Base-by-base conservation (phyloP, 2,888 invertebrate species). In the Linnaemya tessellans region DNA sequence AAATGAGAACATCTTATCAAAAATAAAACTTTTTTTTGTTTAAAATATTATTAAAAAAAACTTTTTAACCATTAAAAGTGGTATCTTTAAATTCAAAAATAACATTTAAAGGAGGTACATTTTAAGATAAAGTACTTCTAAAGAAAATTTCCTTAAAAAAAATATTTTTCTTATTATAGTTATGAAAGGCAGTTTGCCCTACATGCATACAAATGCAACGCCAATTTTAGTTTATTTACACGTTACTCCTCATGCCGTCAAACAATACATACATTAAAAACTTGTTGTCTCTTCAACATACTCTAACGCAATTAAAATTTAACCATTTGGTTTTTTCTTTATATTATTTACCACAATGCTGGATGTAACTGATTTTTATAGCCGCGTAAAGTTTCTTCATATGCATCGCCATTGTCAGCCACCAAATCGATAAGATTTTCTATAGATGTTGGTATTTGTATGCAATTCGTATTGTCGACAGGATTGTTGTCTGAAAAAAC, bases 361-460 rank as follows among this genome's bases (percentile, higher is more conserved):
- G 93, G 90, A 89, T 91, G 92, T 89, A 93, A 90, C 88, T 92
- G 92, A 91, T 91, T 92, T 91, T 91, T 93, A 90, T 90, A 91
- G 90, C 91, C 90, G 89, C 92, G 91, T 94, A 95, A 94, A 93
- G 94, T 94, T 93, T 94, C 94, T 94, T 95, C 95, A 94, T 94
- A 94, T 92, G 94, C 94, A 93, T 95, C 95, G 90, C 95, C 95
- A 93, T 94, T 94, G 93, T 93, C 92, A 91, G 94, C 94, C 90
- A 95, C 94, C 91, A 92, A 91, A 91, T 94, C 94, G 92, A 93
- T 93, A 91, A 94, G 94, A 90, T 94, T 94, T 88, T 93, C 93
- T 92, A 93, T 90, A 93, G 94, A 91, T 90, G 92, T 91, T 91
- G 93, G 92, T 90, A 92, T 91, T 89, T 90, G 90, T 90, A 92